Evolutionary conservation across 2,797 vertebrate species (phyloP).

Genomic region (Menidia menidia): DNA sequence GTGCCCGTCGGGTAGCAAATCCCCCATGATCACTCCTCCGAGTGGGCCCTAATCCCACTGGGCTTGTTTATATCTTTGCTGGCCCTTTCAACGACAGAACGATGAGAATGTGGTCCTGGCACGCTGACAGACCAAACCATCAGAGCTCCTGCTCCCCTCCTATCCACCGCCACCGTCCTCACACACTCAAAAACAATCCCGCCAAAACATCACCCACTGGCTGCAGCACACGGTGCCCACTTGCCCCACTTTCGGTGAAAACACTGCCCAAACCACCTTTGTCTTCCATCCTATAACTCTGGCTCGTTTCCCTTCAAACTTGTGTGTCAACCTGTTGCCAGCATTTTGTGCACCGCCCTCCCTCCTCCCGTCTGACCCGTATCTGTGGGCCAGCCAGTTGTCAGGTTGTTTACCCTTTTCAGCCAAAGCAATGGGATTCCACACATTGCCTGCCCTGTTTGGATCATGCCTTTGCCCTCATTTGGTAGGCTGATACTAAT

Average conservation of each 20-base stretch:
- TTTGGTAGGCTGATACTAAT: slow-evolving; percentile 49
- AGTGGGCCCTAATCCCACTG: slow-evolving; percentile 80
- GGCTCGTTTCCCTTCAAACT: slow-evolving; percentile 30
- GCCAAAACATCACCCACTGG: slow-evolving; percentile 54
- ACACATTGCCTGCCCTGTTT: slow-evolving; percentile 58
- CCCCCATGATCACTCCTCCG: slow-evolving; percentile 81
- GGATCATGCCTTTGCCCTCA: slow-evolving; percentile 26
- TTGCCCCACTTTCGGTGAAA: slow-evolving; percentile 54
- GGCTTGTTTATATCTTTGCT: slow-evolving; percentile 81
- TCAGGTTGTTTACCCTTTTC: slow-evolving; percentile 74
- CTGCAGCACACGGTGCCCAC: slow-evolving; percentile 30
- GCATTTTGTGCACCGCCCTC: not conserved
- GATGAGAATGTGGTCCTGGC: slow-evolving; percentile 78
- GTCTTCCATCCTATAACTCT: slow-evolving; percentile 31
- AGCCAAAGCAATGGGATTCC: slow-evolving; percentile 71
- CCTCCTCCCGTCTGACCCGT: slow-evolving; percentile 47
- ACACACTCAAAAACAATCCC: slow-evolving; percentile 45
- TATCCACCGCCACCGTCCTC: slow-evolving; percentile 20
- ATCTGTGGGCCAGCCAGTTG: slow-evolving; percentile 52
- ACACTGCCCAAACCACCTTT: slow-evolving; percentile 30
- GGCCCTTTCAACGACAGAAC: slow-evolving; percentile 67
- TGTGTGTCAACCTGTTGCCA: slow-evolving; percentile 17
- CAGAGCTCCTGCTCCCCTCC: slow-evolving; percentile 46
- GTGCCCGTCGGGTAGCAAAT: slow-evolving; percentile 77
- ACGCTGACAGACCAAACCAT: slow-evolving; percentile 66